Evolutionary conservation across 2,888 invertebrate species (phyloP), one percentile per base, ranked within the genome.

Genomic region (Busseola fusca): DNA sequence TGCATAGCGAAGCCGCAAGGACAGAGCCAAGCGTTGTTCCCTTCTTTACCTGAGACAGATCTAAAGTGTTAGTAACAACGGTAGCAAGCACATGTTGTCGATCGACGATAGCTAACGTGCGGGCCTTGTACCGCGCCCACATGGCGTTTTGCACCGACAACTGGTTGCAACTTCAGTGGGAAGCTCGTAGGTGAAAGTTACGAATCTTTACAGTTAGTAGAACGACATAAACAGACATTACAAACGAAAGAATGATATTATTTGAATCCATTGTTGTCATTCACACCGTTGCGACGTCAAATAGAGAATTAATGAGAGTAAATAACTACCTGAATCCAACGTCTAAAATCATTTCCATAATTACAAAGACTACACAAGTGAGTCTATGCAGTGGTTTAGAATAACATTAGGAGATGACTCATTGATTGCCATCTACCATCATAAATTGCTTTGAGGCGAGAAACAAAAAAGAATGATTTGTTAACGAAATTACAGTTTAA

Each of bases 121-220:
- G 60, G 64, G 57, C 58, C 72, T 71, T 78, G 82, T 69, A 69
- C 45, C 59, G 48, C 78, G 72, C 82, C 84, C 73, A 84, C 82
- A 60, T 71, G 37, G 64, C 34, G 42, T 54, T 84, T 72, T 68
- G 48, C 76, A 68, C 48, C 60, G 54, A 69, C 40, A 70, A 80
- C 80, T 76, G 64, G 67, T 83, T 72, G 48, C 58, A 74, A 70
- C 65, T 72, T 64, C 59, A 76, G 83, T 83, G 64, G 70, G 76
- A 79, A 76, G 80, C 27, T 66, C 76, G 65, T 65, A 59, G 70
- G 84, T 82, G 84, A 83, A 83, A 84, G 82, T 83, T 65, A 72
- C 50, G 40, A 62, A 78, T 78, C 63, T 69, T 66, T 67, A 67
- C 69, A 80, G 69, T 66, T 69, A 69, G 54, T 72, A 48, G 34